Base-by-base conservation (phyloP, 1,140 invertebrate genomes). In the Brachionus koreanus region DNA sequence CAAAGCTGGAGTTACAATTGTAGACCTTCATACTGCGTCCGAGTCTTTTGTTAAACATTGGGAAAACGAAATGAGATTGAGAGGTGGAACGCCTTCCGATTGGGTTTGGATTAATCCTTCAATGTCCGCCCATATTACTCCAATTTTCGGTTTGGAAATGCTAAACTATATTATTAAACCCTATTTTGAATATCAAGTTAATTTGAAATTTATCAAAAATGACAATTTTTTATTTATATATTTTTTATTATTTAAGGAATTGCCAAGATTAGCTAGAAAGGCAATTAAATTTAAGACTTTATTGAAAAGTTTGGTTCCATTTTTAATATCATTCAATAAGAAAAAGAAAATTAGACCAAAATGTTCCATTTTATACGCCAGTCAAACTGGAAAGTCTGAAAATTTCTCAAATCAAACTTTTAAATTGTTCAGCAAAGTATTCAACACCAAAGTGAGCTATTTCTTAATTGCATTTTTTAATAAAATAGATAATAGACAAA, bases 41-140 rank as follows among this genome's bases (percentile, higher is more conserved):
- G 95, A 97, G 88, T 94, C 94, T 42, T 98, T 97, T 87, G 96
- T 97, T 92, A 96, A 96, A 86, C 94, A 96, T 89, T 91, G 95
- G 85, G 94, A 96, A 86, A 97, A 95, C 86, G 95, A 98, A 86
- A 92, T 93, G 85, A 91, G 93, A 85, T 87, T 95, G n/a, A 89
- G 95, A 83, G 94, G 95, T 74, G 95, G 95, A 0, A 97, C 95
- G 88, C 95, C 95, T 0, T 94, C 94, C 2, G 95, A 98, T 90
- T 98, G 96, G 96, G 92, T 96, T 19, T 97, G 95, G 96, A 94
- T 97, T 82, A 94, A 96, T 3, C 96, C 96, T 2, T 95, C 96
- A 0, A 91, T 97, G 86, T 95, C 94, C 5, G 93, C 93, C 12
- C 95, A 94, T 4, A 91, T 94, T 12, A 94, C 93, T 4, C 93